These are phyloP conservation scores for Picathartes gymnocephalus DNA, from an alignment of 2,113 vertebrate species.

Conservation along the genomic window DNA sequence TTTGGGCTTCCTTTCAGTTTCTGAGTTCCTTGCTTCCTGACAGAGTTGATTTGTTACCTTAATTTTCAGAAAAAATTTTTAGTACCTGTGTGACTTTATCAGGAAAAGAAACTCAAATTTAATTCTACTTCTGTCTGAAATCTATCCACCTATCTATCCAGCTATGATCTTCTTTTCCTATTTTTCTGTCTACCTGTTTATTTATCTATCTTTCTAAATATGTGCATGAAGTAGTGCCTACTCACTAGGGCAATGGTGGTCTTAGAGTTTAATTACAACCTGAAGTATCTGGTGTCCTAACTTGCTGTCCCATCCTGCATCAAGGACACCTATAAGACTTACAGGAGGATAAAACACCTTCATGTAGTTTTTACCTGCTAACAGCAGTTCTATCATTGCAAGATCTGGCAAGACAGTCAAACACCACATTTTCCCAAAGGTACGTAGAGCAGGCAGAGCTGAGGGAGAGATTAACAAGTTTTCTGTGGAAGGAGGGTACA, in stretches of 20 bases:
- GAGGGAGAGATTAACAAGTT: conserved; percentile 45
- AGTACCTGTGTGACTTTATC: background rate
- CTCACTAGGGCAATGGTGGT: background rate
- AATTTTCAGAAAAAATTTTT: background rate
- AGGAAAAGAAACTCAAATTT: background rate
- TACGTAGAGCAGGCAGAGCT: conserved; percentile 44
- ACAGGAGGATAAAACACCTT: background rate
- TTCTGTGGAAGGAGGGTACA: background rate
- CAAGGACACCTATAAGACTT: background rate
- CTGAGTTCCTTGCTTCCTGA: background rate
- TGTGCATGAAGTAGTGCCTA: background rate
- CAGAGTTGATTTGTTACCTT: background rate
- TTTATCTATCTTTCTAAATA: background rate
- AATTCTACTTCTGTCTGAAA: background rate
- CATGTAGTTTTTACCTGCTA: background rate
- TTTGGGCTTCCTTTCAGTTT: background rate
- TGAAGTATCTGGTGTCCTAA: background rate
- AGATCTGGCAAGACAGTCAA: conserved; percentile 49
- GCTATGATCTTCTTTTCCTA: background rate
- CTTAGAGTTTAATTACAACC: background rate
- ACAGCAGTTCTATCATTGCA: background rate
- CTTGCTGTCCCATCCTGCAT: background rate
- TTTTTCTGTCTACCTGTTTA: background rate
- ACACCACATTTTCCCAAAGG: conserved; percentile 39
- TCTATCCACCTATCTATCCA: background rate